phyloP scores from a whole-genome alignment of 2,888 invertebrate species.

The Phortica magna region DNA sequence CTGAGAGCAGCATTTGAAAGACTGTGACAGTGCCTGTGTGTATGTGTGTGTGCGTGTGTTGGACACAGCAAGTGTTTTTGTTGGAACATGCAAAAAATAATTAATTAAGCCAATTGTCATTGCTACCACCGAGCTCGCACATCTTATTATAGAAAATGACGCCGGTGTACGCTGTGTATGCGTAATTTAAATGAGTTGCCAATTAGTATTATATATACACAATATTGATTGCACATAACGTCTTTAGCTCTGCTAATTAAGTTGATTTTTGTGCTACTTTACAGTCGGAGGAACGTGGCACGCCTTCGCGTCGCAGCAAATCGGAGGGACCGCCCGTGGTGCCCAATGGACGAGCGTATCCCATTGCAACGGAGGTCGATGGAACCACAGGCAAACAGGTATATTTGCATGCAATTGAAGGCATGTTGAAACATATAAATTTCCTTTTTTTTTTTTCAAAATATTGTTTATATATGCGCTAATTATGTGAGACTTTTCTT shows the following conservation, averaged over 20 bases:
- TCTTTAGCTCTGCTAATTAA: neutral
- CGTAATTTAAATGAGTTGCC: constrained; percentile 66
- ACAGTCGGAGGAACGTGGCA: constrained; percentile 86
- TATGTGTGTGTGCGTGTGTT: constrained; percentile 22
- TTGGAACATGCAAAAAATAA: constrained; percentile 54
- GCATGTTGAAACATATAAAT: constrained; percentile 1
- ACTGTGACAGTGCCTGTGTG: no score
- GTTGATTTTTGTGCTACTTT: constrained; percentile 39
- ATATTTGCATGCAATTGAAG: constrained; percentile 48
- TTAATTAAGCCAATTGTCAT: constrained; percentile 55
- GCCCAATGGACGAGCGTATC: constrained; percentile 77
- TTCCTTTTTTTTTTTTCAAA: neutral
- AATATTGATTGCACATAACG: constrained; percentile 8
- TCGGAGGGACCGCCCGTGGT: constrained; percentile 85
- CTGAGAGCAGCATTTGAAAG: neutral
- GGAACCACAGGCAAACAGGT: constrained; percentile 77
- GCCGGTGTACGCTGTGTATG: constrained; percentile 60
- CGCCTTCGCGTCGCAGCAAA: constrained; percentile 87
- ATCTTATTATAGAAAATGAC: neutral
- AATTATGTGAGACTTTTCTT: constrained; percentile 10
- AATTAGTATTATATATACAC: constrained; percentile 51
- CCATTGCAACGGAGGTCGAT: constrained; percentile 75
- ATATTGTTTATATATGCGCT: constrained; percentile 11
- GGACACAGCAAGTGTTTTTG: constrained; percentile 36
- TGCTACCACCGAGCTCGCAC: neutral